phyloP scores from a whole-genome alignment of 2,113 vertebrate genomes.

The Dicrurus megarhynchus region DNA sequence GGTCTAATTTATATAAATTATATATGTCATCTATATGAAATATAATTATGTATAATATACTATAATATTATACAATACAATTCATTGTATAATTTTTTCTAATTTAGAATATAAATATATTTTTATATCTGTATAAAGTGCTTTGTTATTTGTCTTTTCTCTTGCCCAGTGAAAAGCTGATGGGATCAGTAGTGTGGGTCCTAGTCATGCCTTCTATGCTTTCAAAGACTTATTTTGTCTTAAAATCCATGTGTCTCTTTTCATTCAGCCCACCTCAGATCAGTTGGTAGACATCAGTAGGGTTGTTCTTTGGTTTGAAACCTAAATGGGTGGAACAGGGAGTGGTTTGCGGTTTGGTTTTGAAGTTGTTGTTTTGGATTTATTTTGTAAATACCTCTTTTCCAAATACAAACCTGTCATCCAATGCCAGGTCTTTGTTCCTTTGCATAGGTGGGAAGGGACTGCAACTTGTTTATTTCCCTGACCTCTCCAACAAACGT shows the following conservation, averaged over 20 bases:
- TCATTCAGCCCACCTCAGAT: not conserved
- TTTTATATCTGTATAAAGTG: not conserved
- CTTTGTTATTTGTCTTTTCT: not conserved
- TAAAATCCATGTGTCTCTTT: not conserved
- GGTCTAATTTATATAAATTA: not conserved
- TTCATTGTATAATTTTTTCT: not conserved
- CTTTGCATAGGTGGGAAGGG: not conserved
- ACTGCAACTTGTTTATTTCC: not conserved
- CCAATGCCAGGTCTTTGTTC: not conserved
- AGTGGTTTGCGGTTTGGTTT: not conserved
- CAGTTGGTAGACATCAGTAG: not conserved
- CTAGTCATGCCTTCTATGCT: not conserved
- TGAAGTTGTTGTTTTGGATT: not conserved
- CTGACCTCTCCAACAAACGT: not conserved
- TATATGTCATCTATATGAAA: not conserved
- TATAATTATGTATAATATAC: not conserved
- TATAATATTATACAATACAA: not conserved
- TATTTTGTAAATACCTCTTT: not conserved
- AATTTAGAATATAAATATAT: not conserved
- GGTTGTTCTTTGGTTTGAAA: not conserved
- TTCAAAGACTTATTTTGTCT: not conserved
- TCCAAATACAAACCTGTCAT: not conserved
- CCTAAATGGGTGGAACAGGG: not conserved
- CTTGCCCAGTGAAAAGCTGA: not conserved
- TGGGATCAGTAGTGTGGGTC: not conserved